A percentile compares a stretch with the other conserved stretches of the same genome.
Conservation (phyloP, 53 echinoderm and acorn worm species). For the Mesocentrotus franciscanus region DNA sequence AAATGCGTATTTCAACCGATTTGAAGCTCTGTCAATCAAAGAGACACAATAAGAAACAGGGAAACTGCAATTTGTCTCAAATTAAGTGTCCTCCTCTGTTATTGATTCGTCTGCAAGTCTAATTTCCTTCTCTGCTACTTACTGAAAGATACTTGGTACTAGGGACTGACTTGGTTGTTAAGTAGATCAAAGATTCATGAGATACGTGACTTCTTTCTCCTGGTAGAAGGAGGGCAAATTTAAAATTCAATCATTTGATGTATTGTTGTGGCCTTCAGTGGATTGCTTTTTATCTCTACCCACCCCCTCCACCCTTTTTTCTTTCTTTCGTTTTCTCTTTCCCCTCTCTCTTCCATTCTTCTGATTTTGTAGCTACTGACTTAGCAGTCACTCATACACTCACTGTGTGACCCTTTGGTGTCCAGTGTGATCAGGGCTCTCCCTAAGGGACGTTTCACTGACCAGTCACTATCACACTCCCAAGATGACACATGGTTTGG, state of each 20-base stretch:
- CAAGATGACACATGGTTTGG: no score
- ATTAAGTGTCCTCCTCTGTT: slow-evolving; percentile 48
- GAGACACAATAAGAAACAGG: background rate
- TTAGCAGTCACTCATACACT: no score
- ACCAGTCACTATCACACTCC: no score
- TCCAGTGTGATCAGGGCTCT: no score
- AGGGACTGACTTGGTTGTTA: background rate
- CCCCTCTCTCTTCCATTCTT: background rate
- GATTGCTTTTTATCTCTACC: background rate
- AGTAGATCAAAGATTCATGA: background rate
- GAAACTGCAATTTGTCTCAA: slow-evolving; percentile 63
- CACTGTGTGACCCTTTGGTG: no score
- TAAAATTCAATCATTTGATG: background rate
- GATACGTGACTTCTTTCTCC: background rate
- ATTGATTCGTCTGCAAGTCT: slow-evolving; percentile 42
- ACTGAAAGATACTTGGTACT: slow-evolving; percentile 4
- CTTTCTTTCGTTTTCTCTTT: background rate
- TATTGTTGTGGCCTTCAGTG: background rate
- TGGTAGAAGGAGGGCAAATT: background rate
- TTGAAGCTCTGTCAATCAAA: background rate
- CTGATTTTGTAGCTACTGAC: no score
- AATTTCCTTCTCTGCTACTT: slow-evolving; percentile 42
- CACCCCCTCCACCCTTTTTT: no score
- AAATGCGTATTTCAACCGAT: background rate
- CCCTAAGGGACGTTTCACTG: no score